A percentile compares a stretch with the other conserved stretches of the same genome.
Conservation (phyloP, 2,797 vertebrate species). For the Pelodytes ibericus region DNA sequence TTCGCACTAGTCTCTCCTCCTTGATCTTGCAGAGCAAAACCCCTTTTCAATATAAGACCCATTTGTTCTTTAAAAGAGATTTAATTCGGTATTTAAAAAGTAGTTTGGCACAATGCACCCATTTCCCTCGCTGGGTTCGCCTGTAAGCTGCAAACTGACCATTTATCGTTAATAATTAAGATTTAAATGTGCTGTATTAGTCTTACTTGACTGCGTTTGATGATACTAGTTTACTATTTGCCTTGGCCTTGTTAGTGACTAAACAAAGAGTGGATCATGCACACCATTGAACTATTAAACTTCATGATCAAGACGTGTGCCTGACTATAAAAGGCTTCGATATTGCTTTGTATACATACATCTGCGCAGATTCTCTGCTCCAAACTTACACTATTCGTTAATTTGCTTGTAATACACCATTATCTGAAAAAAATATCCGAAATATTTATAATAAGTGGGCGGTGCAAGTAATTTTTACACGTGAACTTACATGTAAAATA, state of each 20-base stretch:
- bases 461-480: not conserved
- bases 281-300: constrained; percentile 54
- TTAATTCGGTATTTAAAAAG: constrained; percentile 66
- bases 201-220: constrained; percentile 66
- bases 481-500: not conserved
- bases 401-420: constrained; percentile 2
- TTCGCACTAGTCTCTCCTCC: constrained; percentile 8
- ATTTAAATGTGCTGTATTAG: constrained; percentile 70
- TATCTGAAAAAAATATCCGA: constrained; percentile 7
- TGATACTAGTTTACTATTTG: constrained; percentile 63
- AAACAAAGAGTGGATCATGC: constrained; percentile 61
- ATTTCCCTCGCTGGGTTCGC: constrained; percentile 62
- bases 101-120: constrained; percentile 61
- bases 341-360: constrained; percentile 28
- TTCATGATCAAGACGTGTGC: constrained; percentile 64
- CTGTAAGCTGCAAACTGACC: constrained; percentile 69
- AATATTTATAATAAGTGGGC: constrained; percentile 1
- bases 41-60: constrained; percentile 43
- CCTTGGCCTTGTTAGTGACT: constrained; percentile 71
- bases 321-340: constrained; percentile 64
- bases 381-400: constrained; percentile 15
- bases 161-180: constrained; percentile 74
- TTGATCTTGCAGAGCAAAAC: constrained; percentile 14
- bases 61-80: constrained; percentile 62
- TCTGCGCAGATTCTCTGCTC: constrained; percentile 24